Conservation (phyloP, 2,797 vertebrate genomes). For the Steatocranus sp. region DNA sequence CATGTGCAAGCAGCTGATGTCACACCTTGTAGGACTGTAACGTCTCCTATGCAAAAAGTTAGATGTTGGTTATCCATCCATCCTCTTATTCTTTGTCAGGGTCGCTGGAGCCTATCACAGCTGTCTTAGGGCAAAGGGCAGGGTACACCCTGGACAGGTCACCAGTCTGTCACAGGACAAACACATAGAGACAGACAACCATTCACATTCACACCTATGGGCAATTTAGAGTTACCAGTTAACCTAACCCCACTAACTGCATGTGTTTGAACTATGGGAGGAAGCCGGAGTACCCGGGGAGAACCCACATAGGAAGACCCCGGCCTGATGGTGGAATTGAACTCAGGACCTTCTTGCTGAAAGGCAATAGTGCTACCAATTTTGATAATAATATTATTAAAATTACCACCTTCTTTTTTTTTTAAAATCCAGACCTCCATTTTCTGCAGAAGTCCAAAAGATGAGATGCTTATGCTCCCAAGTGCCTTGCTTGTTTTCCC, state of each 20-base stretch:
- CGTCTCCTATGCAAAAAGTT: background rate
- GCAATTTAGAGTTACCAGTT: background rate
- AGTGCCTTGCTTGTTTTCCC: background rate
- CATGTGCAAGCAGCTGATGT: background rate
- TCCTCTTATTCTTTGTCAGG: background rate
- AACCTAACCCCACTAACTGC: background rate
- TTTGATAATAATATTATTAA: background rate
- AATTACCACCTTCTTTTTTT: background rate
- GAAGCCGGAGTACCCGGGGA: background rate
- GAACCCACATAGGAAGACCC: background rate
- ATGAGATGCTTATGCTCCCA: background rate
- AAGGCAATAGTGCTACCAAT: background rate
- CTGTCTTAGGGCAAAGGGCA: background rate
- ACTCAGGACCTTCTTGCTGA: background rate
- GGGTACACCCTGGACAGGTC: background rate
- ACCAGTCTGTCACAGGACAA: background rate
- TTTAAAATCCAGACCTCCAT: background rate
- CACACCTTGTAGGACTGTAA: background rate
- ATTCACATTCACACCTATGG: background rate
- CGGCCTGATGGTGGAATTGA: background rate
- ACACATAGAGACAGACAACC: background rate
- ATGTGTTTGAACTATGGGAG: background rate
- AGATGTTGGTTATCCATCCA: background rate
- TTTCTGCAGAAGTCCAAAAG: background rate
- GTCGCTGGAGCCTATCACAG: background rate